Conservation (phyloP, 2,113 vertebrate species). For the Poecilia latipinna region DNA sequence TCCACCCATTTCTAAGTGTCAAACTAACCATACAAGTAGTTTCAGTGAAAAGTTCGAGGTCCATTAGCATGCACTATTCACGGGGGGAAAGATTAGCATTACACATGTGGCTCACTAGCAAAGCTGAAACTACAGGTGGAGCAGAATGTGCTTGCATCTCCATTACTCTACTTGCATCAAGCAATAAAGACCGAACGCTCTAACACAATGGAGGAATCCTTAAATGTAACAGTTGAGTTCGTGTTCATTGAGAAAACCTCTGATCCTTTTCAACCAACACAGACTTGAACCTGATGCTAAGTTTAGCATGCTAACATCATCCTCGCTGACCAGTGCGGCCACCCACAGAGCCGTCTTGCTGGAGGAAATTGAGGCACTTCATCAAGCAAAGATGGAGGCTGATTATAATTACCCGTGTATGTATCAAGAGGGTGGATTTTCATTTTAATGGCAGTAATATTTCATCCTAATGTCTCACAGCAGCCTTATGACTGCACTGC, state of each 20-base stretch:
- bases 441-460: slow-evolving; percentile 33
- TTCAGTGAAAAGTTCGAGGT: neutral
- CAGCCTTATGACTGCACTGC: slow-evolving; percentile 1
- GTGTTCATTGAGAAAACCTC: neutral
- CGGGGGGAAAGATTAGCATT: neutral
- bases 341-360: neutral
- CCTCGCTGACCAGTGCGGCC: neutral
- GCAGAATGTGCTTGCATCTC: too few species aligned
- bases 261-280: neutral
- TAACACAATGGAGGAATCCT: too few species aligned
- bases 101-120: neutral
- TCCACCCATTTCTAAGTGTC: neutral
- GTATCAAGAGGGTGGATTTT: slow-evolving; percentile 42
- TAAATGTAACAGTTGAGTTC: neutral
- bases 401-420: slow-evolving; percentile 34
- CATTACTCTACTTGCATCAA: too few species aligned
- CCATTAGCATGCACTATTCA: neutral
- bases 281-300: neutral
- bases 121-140: neutral
- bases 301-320: slow-evolving; percentile 7
- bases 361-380: slow-evolving; percentile 42
- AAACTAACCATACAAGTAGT: neutral
- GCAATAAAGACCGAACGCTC: too few species aligned
- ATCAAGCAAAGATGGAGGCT: slow-evolving; percentile 46
- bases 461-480: slow-evolving; percentile 26